These are phyloP conservation scores for Laspeyria flexula DNA, from an alignment of 2,888 invertebrate species.

Conservation along the genomic window DNA sequence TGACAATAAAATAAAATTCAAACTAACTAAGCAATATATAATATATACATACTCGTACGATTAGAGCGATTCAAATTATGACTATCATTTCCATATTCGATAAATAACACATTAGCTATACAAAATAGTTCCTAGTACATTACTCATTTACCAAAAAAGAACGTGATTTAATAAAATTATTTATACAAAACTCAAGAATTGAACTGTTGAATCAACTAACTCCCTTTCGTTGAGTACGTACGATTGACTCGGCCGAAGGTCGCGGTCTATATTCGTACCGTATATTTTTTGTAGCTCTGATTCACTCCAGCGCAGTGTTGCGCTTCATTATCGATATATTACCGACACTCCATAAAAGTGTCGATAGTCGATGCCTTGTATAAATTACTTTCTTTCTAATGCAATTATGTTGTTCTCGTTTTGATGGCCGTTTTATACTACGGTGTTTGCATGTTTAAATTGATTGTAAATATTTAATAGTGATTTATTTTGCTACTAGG, in stretches of 20 bases:
- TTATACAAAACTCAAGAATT: not conserved
- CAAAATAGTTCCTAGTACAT: too few relatives aligned
- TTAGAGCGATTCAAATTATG: too few relatives aligned
- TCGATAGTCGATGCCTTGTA: conserved; percentile 21
- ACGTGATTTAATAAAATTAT: too few relatives aligned
- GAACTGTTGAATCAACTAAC: conserved; percentile 12
- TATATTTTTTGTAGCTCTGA: conserved; percentile 59
- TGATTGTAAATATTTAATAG: not conserved
- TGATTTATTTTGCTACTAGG: not conserved
- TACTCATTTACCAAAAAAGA: too few relatives aligned
- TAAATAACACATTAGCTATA: too few relatives aligned
- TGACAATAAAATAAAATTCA: too few relatives aligned
- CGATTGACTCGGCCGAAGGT: conserved; percentile 69
- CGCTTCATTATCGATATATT: conserved; percentile 42
- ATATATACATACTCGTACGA: too few relatives aligned
- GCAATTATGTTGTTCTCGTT: conserved; percentile 29
- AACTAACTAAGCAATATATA: too few relatives aligned
- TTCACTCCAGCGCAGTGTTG: conserved; percentile 55
- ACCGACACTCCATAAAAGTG: conserved; percentile 25
- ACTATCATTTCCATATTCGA: too few relatives aligned
- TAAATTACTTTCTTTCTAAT: conserved; percentile 43
- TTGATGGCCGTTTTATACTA: conserved; percentile 2
- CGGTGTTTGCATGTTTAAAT: not conserved
- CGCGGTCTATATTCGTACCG: conserved; percentile 63
- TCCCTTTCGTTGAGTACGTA: conserved; percentile 41